Base-by-base conservation (phyloP, 2,797 vertebrate genomes). In the Sebastes iracundus region DNA sequence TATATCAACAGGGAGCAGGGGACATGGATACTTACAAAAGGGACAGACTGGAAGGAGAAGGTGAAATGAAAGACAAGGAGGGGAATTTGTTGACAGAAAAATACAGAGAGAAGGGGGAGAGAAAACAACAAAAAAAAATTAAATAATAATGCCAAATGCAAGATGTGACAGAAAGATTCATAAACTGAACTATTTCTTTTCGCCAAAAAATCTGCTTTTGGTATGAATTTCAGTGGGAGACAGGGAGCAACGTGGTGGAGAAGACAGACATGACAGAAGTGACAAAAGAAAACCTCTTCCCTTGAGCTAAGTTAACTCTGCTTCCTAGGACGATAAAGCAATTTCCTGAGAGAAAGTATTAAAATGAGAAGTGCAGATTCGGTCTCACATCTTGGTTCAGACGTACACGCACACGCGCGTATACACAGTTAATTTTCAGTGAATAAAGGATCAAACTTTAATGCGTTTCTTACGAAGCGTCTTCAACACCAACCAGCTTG, bases 21-120 rank as follows among this genome's bases (percentile, higher is more conserved):
- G 30, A 32, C 74, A 49, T 23, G 72, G 60, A 80, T 88, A 93
- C 93, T 94, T 90, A 94, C 92, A 92, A 72, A 90, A 90, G 60
- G 77, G 72, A 89, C 85, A 92, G 71, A 90, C 88, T 91, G 60
- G 68, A 56, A 56, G 73, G 52, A 76, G 22, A 71, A 71, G 12
- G 66, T 62, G n/a, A 72, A 78, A 56, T 66, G 35, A 70, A 69
- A 74, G 20, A 75, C 35, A 55, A 72, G 60, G n/a, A 30, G 5
- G 46, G 42, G 53, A 38, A 73, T 73, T 49, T 70, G 52, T 80
- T 46, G 35, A 68, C 1, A 66, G 23, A 11, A 71, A 73, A 60
- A 70, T 25, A 77, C 4, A 79, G 52, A 68, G 33, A 80, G 42
- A 59, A 28, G 65, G 35, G 35, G 35, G 42, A 76, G 13, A 81